phyloP scores from a whole-genome alignment of 2,797 vertebrate genomes.

The Buphagus erythrorhynchus region DNA sequence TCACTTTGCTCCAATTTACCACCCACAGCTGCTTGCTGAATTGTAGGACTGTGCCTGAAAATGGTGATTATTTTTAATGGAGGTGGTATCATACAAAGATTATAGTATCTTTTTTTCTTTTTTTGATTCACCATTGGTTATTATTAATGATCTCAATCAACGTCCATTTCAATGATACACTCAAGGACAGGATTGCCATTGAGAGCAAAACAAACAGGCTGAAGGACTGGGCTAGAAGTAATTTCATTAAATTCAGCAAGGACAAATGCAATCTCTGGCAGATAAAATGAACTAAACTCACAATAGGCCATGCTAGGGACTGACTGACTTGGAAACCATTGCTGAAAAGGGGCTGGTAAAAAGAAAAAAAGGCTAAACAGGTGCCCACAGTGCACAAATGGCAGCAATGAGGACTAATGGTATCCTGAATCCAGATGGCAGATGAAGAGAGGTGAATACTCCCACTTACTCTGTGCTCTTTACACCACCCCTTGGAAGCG shows the following conservation, averaged over 20 bases:
- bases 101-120: not conserved
- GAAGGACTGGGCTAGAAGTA: not conserved
- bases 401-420: not conserved
- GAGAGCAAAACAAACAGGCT: not conserved
- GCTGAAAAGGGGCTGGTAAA: not conserved
- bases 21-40: not conserved
- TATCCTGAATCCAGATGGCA: not conserved
- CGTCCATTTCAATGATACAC: not conserved
- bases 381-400: not conserved
- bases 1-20: not conserved
- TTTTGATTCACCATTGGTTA: not conserved
- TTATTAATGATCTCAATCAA: not conserved
- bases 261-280: not conserved
- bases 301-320: not conserved
- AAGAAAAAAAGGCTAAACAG: not conserved
- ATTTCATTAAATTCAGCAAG: not conserved
- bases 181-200: not conserved
- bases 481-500: not conserved
- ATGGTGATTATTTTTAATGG: not conserved
- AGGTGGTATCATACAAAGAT: not conserved
- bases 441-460: not conserved
- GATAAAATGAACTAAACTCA: not conserved
- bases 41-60: not conserved
- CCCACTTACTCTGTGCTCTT: not conserved
- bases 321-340: not conserved